A percentile compares a stretch with the other conserved stretches of the same genome.
phyloP scores from a whole-genome alignment of 2,797 vertebrate species.

The Gadopsis marmoratus region DNA sequence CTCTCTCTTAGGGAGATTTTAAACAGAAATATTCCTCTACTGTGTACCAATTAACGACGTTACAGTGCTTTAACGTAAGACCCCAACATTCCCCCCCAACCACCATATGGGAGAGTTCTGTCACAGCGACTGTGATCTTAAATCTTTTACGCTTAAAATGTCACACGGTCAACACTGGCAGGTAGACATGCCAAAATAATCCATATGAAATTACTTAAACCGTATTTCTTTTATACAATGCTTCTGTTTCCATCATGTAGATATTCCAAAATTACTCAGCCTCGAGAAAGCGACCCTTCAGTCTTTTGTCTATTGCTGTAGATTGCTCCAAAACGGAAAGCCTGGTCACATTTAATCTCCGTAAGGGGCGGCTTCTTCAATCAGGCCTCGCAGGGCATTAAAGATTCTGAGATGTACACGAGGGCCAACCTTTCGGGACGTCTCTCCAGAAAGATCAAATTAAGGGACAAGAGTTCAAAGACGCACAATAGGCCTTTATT shows the following conservation, averaged over 20 bases:
- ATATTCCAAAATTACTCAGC: not conserved
- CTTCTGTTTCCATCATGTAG: not conserved
- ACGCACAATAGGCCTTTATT: not conserved
- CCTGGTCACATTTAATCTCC: not conserved
- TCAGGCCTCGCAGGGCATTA: not conserved
- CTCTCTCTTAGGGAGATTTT: constrained; percentile 7
- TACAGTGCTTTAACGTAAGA: not conserved
- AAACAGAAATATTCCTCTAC: not conserved
- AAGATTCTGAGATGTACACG: not conserved
- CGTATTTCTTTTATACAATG: not conserved
- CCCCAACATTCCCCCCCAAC: not conserved
- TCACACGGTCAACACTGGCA: not conserved
- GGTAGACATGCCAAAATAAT: not conserved
- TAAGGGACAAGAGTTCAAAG: not conserved
- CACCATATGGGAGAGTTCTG: not conserved
- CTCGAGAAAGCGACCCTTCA: too few relatives aligned
- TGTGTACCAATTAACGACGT: not conserved
- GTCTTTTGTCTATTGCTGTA: not conserved
- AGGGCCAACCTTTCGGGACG: not conserved
- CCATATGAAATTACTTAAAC: not conserved
- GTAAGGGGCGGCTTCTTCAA: not conserved
- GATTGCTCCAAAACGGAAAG: not conserved
- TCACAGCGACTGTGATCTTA: not conserved
- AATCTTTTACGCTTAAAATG: not conserved
- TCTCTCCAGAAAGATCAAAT: not conserved